Percentiles rank a stretch among this genome's conserved stretches.
phyloP scores from a whole-genome alignment of 2,113 vertebrate genomes.

The Rhinolophus ferrumequinum region DNA sequence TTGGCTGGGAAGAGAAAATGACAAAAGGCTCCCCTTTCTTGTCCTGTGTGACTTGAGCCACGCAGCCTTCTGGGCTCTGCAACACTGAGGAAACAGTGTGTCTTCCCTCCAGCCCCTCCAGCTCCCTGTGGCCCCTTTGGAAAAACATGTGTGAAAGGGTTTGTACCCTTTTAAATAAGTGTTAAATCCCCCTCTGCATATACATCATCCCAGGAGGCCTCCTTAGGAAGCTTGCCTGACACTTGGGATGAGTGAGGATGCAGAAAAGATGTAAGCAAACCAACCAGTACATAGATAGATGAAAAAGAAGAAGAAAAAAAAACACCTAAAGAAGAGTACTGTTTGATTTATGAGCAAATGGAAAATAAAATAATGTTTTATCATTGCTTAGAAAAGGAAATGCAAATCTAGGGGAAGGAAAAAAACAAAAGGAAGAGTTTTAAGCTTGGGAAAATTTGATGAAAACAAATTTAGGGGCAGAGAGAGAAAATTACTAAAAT shows the following conservation, averaged over 20 bases:
- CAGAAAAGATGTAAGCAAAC: not conserved
- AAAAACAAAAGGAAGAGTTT: conserved; percentile 45
- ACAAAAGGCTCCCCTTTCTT: not conserved
- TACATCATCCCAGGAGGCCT: not conserved
- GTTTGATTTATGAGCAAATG: conserved; percentile 53
- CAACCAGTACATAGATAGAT: not conserved
- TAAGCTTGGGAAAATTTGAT: conserved; percentile 70
- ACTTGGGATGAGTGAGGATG: not conserved
- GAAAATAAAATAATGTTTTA: conserved; percentile 61
- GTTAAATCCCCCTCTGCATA: not conserved
- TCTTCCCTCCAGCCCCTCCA: not conserved
- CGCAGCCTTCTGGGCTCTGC: not conserved
- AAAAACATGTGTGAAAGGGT: not conserved
- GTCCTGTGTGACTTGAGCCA: not conserved
- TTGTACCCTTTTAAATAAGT: not conserved
- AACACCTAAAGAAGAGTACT: not conserved
- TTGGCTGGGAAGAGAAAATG: not conserved
- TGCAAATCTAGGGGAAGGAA: conserved; percentile 11
- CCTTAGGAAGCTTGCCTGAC: not conserved
- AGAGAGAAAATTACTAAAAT: conserved; percentile 55
- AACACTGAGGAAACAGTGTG: not conserved
- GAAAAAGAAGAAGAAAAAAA: not conserved
- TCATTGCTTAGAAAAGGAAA: conserved; percentile 54
- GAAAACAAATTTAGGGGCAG: conserved; percentile 71
- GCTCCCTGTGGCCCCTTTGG: accelerated